phyloP scores from a whole-genome alignment of 30 jellyfish, hydroid and myxozoan species.

The Cassiopea xamachana region DNA sequence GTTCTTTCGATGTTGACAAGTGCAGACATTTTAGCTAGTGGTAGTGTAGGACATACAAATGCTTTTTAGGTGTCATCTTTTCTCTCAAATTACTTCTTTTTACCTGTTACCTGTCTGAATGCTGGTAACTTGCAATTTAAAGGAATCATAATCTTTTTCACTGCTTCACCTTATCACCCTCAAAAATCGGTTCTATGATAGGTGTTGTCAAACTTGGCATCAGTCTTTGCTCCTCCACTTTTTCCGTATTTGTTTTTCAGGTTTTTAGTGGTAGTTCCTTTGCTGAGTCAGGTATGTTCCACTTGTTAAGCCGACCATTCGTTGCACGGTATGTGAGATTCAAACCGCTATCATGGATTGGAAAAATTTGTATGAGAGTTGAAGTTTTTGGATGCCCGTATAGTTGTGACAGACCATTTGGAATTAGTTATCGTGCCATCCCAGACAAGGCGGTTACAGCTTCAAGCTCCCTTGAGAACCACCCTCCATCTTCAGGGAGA shows the following conservation, averaged over 20 bases:
- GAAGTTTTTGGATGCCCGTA: slow-evolving; percentile 94
- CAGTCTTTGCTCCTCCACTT: no score
- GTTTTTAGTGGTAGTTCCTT: slow-evolving; percentile 58
- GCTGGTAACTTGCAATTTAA: no score
- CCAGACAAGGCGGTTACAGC: slow-evolving; percentile 83
- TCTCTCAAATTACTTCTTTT: no score
- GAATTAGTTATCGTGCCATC: slow-evolving; percentile 49
- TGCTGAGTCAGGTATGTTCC: slow-evolving; percentile 57
- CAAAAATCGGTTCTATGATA: no score
- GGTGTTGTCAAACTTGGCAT: no score
- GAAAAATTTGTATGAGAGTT: slow-evolving; percentile 78
- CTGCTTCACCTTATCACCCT: no score
- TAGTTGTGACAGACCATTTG: slow-evolving; percentile 81
- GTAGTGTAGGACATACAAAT: no score
- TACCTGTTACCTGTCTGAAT: no score
- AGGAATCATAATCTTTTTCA: no score
- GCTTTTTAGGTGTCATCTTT: no score
- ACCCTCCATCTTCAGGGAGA: slow-evolving; percentile 71
- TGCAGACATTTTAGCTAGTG: no score
- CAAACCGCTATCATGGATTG: slow-evolving; percentile 67
- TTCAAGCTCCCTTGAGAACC: slow-evolving; percentile 55
- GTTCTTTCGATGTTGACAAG: background rate
- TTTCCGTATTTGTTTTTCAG: slow-evolving; percentile 11
- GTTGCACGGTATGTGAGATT: slow-evolving; percentile 81
- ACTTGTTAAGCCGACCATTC: slow-evolving; percentile 67